A percentile compares a stretch with the other conserved stretches of the same genome.
Conservation (phyloP, 2,113 vertebrate genomes). For the Cryptomyrus ogoouensis region DNA sequence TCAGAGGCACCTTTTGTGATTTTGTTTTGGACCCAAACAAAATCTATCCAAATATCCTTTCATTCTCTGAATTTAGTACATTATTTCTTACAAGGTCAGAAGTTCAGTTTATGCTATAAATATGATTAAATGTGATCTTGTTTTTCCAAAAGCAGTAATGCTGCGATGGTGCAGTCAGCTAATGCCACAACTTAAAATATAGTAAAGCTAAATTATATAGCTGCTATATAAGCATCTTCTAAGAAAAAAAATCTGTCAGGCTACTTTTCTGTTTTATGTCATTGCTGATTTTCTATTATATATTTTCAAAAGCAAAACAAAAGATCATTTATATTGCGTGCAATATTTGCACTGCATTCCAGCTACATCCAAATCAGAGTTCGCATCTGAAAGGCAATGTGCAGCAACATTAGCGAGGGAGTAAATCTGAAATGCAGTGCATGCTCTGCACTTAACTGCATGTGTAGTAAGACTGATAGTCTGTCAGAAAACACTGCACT, state of each 20-base stretch:
- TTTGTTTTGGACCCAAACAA: background rate
- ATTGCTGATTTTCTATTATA: background rate
- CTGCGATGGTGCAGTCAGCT: background rate
- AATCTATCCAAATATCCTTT: background rate
- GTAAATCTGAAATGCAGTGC: background rate
- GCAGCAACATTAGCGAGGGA: background rate
- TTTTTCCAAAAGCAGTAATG: background rate
- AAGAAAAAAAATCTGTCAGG: background rate
- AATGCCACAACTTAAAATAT: background rate
- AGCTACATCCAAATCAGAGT: background rate
- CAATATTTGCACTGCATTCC: background rate
- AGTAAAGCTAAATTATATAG: background rate
- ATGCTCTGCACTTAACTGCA: background rate
- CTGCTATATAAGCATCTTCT: background rate
- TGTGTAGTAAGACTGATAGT: background rate
- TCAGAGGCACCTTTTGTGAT: background rate
- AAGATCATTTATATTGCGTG: background rate
- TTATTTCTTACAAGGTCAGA: background rate
- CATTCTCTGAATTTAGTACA: background rate
- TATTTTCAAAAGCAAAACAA: background rate
- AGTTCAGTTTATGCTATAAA: background rate
- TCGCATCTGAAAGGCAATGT: background rate
- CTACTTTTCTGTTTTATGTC: background rate
- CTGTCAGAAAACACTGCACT: background rate
- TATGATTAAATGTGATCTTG: background rate